Evolutionary conservation across 2,797 vertebrate genomes (phyloP).

Genomic region (Alosa sapidissima): DNA sequence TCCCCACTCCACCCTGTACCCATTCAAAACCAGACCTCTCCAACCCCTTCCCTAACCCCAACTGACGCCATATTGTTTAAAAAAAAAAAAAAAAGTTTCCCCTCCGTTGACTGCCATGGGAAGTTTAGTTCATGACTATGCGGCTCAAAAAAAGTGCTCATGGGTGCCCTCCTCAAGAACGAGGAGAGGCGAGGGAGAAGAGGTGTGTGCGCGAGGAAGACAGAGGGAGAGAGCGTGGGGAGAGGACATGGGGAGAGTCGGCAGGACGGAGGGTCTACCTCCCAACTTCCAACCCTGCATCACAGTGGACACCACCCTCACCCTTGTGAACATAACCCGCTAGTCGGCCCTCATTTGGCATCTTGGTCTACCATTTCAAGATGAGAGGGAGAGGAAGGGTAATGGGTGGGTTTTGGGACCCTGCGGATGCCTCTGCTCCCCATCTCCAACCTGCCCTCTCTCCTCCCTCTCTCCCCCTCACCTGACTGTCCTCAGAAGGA

Average conservation of each 20-base stretch:
- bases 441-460: constrained; percentile 32
- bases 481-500: constrained; percentile 59
- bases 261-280: background rate
- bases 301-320: constrained; percentile 48
- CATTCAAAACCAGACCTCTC: constrained; percentile 30
- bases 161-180: constrained; percentile 46
- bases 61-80: constrained; percentile 13
- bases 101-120: constrained; percentile 11
- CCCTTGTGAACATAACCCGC: constrained; percentile 5
- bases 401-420: background rate
- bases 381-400: background rate
- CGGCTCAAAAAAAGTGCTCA: constrained; percentile 50
- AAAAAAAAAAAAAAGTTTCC: constrained; percentile 54
- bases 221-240: constrained; percentile 32
- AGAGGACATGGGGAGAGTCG: constrained; percentile 44
- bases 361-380: background rate
- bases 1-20: constrained; percentile 28
- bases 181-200: constrained; percentile 49
- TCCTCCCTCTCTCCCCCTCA: constrained; percentile 56
- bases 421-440: background rate
- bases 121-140: constrained; percentile 18
- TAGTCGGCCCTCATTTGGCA: background rate
- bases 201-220: constrained; percentile 31
- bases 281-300: constrained; percentile 38
- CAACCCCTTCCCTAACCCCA: background rate